Base-by-base conservation (phyloP, 2,797 vertebrate species). In the Rhinogobio ventralis region DNA sequence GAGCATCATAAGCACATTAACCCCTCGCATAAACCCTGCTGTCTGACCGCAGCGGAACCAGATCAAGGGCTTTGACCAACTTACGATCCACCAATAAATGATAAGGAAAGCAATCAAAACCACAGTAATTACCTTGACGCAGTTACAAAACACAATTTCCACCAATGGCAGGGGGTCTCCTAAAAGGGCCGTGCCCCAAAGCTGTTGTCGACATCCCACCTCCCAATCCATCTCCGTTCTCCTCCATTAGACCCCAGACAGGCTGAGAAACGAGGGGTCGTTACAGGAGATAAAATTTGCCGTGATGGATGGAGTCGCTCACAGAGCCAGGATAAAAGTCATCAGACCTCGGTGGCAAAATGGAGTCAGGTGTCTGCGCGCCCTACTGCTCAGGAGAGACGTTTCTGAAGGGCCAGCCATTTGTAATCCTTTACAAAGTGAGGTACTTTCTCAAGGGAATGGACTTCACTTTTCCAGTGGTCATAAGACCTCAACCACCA, bases 181-280 rank as follows among this genome's bases (percentile, higher is more conserved):
- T 67, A 55, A 76, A 89, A 86, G 72, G 82, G 68, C 60, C 82
- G 68, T 66, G 67, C 42, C 85, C 78, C 81, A 45, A 72, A 85
- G 79, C 86, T 87, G 81, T 85, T 77, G 30, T 45, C 71, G 36
- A 74, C 74, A 71, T 84, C 82, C 76, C 78, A 89, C 87, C 85
- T 87, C 72, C 66, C 86, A 76, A 89, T 91, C 88, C 86, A 86
- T 91, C 87, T 89, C 78, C 0, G 90, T 89, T 91, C 86, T 81
- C 85, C 83, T 82, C 88, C 88, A 91, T 91, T 90, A 90, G 66
- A 86, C 81, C 73, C 79, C 86, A 90, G 89, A 90, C 86, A 87
- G 86, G 84, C 82, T 88, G 88, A 88, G 79, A 89, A 88, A 89
- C 81, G 86, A 85, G 89, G 81, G 79, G 88, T 87, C 83, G 87